Evolutionary conservation across 1,140 invertebrate genomes (phyloP).

Genomic region (Atopsyche davidsoni): DNA sequence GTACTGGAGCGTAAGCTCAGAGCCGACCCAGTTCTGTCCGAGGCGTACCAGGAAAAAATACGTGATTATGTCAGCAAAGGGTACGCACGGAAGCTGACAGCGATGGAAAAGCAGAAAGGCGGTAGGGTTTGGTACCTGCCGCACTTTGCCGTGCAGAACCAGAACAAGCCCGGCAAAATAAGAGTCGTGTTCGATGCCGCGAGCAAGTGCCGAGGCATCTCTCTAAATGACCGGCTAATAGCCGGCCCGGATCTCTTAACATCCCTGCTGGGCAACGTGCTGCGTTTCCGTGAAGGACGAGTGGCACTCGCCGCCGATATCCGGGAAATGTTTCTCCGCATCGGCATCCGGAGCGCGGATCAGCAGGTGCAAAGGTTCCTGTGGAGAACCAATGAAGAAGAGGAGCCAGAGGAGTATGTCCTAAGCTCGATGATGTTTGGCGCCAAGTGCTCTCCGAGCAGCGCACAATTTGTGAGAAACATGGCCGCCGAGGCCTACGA

Average conservation of each 20-base stretch:
- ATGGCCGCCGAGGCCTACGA: neutral
- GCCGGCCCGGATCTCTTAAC: slow-evolving; percentile 32
- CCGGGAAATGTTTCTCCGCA: slow-evolving; percentile 32
- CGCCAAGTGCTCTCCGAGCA: slow-evolving; percentile 17
- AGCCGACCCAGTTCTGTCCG: slow-evolving; percentile 5
- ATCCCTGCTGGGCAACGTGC: slow-evolving; percentile 29
- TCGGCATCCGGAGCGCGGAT: slow-evolving; percentile 32
- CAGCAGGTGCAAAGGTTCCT: slow-evolving; percentile 32
- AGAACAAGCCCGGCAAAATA: slow-evolving; percentile 30
- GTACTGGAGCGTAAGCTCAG: slow-evolving; percentile 18
- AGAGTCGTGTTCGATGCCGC: slow-evolving; percentile 33
- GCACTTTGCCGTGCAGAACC: slow-evolving; percentile 31
- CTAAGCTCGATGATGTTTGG: slow-evolving; percentile 14
- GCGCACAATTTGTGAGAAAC: slow-evolving; percentile 23
- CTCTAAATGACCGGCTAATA: slow-evolving; percentile 29
- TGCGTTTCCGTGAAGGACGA: slow-evolving; percentile 30
- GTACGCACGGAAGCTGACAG: slow-evolving; percentile 19
- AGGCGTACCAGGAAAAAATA: slow-evolving; percentile 20
- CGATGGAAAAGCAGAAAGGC: neutral
- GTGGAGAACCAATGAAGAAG: slow-evolving; percentile 27
- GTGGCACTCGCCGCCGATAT: slow-evolving; percentile 31
- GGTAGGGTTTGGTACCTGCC: slow-evolving; percentile 29
- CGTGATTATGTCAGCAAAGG: slow-evolving; percentile 19
- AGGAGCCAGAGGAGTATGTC: neutral
- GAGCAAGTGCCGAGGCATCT: slow-evolving; percentile 19